phyloP scores from a whole-genome alignment of 2,113 vertebrate species.

The Lycaon pictus region DNA sequence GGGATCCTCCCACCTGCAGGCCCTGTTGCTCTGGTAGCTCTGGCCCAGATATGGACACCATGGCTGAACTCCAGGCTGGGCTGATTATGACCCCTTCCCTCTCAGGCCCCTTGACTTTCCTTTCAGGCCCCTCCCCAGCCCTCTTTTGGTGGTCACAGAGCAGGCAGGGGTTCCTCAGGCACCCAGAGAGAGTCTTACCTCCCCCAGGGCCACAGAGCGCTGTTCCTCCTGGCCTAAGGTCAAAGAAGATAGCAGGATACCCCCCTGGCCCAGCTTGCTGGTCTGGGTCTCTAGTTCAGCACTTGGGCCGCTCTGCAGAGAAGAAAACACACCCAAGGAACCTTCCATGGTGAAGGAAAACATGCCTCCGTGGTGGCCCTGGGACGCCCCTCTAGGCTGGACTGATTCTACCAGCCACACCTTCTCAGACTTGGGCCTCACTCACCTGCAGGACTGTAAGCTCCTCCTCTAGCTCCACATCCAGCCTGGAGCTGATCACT shows the following conservation, averaged over 20 bases:
- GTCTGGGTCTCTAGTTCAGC: conserved; percentile 84
- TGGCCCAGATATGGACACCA: too few species aligned
- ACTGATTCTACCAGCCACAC: fast-evolving
- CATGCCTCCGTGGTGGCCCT: fast-evolving
- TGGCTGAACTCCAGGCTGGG: background rate
- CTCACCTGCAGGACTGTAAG: conserved; percentile 84
- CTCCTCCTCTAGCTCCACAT: conserved; percentile 83
- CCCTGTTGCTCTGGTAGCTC: background rate
- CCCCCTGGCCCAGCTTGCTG: conserved; percentile 71
- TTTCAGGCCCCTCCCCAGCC: background rate
- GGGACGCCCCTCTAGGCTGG: fast-evolving
- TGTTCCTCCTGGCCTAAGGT: conserved; percentile 82
- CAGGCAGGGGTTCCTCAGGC: background rate
- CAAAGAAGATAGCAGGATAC: conserved; percentile 85
- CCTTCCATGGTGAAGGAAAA: background rate
- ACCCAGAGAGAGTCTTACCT: conserved; percentile 82
- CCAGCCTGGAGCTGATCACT: conserved; percentile 80
- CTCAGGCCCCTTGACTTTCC: too few species aligned
- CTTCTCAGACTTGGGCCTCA: background rate
- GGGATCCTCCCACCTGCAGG: too few species aligned
- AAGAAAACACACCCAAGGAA: background rate
- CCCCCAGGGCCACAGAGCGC: conserved; percentile 71
- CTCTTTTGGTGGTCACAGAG: background rate
- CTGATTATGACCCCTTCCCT: background rate
- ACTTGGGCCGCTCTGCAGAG: conserved; percentile 80